Conservation (phyloP, 2,113 vertebrate genomes). For the Zosterops pallidus region DNA sequence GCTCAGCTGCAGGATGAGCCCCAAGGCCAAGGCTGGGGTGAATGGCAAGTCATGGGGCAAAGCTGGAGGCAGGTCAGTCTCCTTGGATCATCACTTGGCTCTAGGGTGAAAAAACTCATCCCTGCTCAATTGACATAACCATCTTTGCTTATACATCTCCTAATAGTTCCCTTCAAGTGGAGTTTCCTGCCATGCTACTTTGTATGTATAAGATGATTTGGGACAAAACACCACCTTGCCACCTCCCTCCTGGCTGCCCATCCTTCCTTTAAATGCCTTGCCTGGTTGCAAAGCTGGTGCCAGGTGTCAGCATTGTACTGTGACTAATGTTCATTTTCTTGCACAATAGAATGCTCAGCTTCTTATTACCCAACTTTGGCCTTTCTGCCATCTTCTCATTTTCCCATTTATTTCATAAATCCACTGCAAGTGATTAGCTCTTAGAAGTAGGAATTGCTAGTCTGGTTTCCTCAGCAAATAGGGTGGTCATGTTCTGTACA, state of each 20-base stretch:
- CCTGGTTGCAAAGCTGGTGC: background rate
- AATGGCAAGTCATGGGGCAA: background rate
- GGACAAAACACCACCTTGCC: background rate
- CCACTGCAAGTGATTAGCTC: background rate
- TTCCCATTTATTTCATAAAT: background rate
- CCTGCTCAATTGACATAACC: background rate
- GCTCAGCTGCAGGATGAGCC: background rate
- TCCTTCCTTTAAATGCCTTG: background rate
- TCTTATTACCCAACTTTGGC: background rate
- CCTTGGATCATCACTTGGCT: background rate
- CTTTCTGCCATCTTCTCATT: background rate
- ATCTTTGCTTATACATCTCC: background rate
- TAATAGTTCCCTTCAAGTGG: background rate
- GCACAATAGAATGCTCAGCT: background rate
- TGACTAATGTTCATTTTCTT: background rate
- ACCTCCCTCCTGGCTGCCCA: background rate
- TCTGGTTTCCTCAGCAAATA: conserved; percentile 29
- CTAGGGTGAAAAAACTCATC: background rate
- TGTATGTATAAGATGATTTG: background rate
- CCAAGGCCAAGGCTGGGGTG: no score
- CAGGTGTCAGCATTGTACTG: background rate
- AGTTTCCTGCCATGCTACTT: background rate
- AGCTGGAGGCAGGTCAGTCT: background rate
- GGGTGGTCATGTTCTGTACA: background rate
- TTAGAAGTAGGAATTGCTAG: background rate